Conservation (phyloP, 2,888 invertebrate species). For the Frankliniella intonsa region DNA sequence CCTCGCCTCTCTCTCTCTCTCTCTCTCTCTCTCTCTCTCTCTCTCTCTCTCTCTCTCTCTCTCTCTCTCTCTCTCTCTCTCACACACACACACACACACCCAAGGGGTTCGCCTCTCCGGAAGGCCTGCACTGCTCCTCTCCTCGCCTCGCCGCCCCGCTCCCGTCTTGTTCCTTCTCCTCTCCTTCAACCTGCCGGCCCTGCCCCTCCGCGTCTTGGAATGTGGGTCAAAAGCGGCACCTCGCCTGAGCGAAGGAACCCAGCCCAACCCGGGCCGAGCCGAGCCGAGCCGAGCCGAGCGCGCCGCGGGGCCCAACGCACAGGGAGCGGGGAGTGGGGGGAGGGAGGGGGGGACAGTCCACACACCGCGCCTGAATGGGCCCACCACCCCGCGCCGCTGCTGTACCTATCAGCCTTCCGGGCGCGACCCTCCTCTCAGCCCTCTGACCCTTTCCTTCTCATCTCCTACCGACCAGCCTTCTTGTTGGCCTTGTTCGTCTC, state of each 20-base stretch:
- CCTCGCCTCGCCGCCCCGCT: background rate
- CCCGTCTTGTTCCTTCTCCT: background rate
- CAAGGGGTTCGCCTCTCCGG: no score
- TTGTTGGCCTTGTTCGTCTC: no score
- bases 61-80: background rate
- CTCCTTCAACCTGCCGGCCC: background rate
- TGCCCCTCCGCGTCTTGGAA: background rate
- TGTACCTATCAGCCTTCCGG: background rate
- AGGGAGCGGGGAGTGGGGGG: background rate
- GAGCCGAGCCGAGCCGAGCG: background rate
- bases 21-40: background rate
- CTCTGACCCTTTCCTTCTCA: no score
- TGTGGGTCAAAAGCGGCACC: slow-evolving; percentile 24
- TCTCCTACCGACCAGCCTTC: no score
- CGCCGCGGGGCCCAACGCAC: background rate
- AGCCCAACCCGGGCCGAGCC: background rate
- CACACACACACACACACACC: no score
- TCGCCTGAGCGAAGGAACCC: slow-evolving; percentile 7
- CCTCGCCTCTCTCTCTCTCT: background rate
- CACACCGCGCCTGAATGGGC: background rate
- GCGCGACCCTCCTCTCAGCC: no score
- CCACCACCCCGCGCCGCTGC: background rate
- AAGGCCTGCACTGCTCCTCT: background rate
- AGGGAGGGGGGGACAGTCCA: background rate
- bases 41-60: background rate